These are phyloP conservation scores for Aphyosemion australe DNA, from an alignment of 2,113 vertebrate species.

Conservation along the genomic window DNA sequence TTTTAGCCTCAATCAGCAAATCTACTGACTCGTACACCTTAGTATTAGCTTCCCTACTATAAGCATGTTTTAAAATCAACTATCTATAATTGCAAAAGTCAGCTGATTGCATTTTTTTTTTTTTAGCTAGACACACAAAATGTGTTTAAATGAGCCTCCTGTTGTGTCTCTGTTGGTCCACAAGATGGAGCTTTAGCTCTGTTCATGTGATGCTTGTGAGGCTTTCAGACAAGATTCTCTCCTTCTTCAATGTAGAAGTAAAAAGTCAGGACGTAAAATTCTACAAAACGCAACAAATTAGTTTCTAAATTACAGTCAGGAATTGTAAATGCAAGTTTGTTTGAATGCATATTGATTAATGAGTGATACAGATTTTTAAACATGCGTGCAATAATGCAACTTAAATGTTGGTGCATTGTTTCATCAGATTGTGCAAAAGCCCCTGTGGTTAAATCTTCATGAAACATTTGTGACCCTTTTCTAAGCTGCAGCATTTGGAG, in stretches of 20 bases:
- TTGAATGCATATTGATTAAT: neutral
- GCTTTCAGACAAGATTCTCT: neutral
- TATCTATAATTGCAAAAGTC: too few species aligned
- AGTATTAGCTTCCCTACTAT: conserved; percentile 3
- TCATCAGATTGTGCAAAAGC: neutral
- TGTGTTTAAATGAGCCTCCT: neutral
- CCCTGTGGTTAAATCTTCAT: neutral
- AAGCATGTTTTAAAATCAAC: too few species aligned
- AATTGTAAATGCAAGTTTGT: neutral
- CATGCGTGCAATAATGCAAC: neutral
- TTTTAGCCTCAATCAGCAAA: conserved; percentile 17
- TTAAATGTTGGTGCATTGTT: conserved; percentile 5
- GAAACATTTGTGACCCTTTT: neutral
- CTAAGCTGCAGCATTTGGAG: too few species aligned
- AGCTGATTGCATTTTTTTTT: too few species aligned
- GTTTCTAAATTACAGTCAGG: neutral
- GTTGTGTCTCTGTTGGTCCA: conserved; percentile 55
- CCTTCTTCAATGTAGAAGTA: neutral
- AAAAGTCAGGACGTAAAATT: neutral
- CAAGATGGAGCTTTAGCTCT: conserved; percentile 82
- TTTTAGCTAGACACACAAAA: too few species aligned
- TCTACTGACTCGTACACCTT: neutral
- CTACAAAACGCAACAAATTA: neutral
- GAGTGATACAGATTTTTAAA: neutral
- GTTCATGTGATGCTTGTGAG: conserved; percentile 31